Conservation (phyloP, 1,140 invertebrate genomes). For the Himalopsyche phryganea region DNA sequence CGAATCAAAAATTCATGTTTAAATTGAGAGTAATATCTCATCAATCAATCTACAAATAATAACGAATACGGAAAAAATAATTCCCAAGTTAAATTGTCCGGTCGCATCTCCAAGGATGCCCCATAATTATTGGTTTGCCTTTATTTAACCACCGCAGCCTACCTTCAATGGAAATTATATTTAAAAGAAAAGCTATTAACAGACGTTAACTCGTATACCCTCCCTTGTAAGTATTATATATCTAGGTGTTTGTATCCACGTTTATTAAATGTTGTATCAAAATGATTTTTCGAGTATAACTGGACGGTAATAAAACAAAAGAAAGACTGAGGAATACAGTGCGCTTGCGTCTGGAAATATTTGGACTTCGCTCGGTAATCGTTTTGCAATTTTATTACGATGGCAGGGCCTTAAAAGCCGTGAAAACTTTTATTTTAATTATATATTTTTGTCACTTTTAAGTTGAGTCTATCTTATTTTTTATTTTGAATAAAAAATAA, state of each 20-base stretch:
- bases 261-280: constrained; percentile 26
- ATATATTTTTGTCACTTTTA: not conserved
- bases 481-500: no score
- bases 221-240: constrained; percentile 4
- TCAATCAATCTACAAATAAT: constrained; percentile 35
- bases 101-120: constrained; percentile 21
- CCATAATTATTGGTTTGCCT: constrained; percentile 31
- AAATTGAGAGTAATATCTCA: constrained; percentile 29
- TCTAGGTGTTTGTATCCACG: constrained; percentile 16
- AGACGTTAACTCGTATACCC: constrained; percentile 9
- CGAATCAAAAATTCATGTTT: constrained; percentile 24
- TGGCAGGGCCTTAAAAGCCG: constrained; percentile 14
- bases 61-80: constrained; percentile 35
- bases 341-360: constrained; percentile 13
- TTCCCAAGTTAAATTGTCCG: constrained; percentile 28
- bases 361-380: constrained; percentile 19
- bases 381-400: constrained; percentile 25
- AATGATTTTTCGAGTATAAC: constrained; percentile 15
- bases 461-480: not conserved
- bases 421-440: no score
- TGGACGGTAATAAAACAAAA: constrained; percentile 5
- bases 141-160: constrained; percentile 13
- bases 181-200: constrained; percentile 36
- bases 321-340: constrained; percentile 2
- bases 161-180: constrained; percentile 34